Evolutionary conservation across 2,888 invertebrate species (phyloP), one percentile per base, ranked within the genome.

Genomic region (Eristalinus aeneus): DNA sequence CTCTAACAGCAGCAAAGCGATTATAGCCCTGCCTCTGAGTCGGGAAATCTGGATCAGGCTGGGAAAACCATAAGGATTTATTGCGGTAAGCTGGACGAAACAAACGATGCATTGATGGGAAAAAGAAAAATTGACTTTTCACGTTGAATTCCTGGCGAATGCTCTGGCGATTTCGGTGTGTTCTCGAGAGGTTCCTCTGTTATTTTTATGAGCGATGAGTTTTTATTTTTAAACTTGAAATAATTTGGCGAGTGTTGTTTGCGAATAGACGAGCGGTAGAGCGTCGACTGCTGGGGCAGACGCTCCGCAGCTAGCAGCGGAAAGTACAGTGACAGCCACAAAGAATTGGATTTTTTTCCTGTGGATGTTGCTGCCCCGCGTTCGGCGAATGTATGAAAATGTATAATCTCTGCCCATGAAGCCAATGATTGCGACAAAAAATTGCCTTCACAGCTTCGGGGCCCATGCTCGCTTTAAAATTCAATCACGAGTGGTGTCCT

Each of bases 191-290:
- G 67, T 85, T 69, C 76, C 58, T 74, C 78, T 82, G 71, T 82
- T 82, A 77, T 82, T 78, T 79, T 71, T 65, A 86, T 77, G 82
- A 75, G 65, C 77, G 67, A 69, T 74, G 68, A 56, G 63, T 86
- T 86, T 69, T 81, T 81, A 86, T 86, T 86, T 86, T 86, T 86
- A 86, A 86, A 86, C 86, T 86, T 86, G 86, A 86, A 85, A 72
- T 74, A 61, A 82, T 86, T 86, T 86, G 86, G 86, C 86, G 86
- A 86, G 77, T 69, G 69, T 78, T 64, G 32, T 36, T 69, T 74
- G 73, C 64, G 68, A 63, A 12, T 36, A 31, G 22, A 36, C 12
- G 46, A 31, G 65, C 20, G 75, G 34, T n/a, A 58, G 27, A 65
- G 46, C 46, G 46, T 46, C 46, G 46, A 46, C 8, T 16, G 46